Evolutionary conservation across 2,888 invertebrate species (phyloP), one percentile per base, ranked within the genome.

Genomic region (Prenolepis imparis): DNA sequence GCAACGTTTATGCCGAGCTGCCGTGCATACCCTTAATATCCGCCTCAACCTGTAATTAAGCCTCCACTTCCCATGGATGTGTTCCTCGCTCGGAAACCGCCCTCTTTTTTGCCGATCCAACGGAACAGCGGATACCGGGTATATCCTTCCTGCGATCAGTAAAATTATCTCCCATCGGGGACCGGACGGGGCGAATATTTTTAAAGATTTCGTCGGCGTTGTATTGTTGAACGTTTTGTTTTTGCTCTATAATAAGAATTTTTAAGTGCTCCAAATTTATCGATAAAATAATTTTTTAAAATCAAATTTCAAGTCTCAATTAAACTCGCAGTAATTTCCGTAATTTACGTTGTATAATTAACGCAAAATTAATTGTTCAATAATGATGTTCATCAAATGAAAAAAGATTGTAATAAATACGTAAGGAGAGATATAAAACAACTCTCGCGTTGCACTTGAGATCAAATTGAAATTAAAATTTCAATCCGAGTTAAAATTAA

Each of bases 1-100:
- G 87, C 87, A 82, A 86, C 90, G 90, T 90, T 90, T 89, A 90
- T 90, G 78, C 87, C 84, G 84, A 87, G 89, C 90, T 90, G 86
- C 89, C 90, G 91, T 90, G 90, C 90, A 91, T 87, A 90, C 89
- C 91, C 90, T 90, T 90, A 90, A 90, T 90, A 91, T 90, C 90
- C 90, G 90, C 87, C 77, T 63, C 82, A 86, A 86, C 87, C 91
- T 87, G 90, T 90, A 90, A 90, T 90, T 90, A 90, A 90, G 87
- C 89, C 84, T 83, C 89, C 83, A 80, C 85, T 90, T 89, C 85
- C 90, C 90, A 90, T 68, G 88, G 82, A 82, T 86, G 85, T 82
- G 84, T 59, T 84, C 83, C 61, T 68, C 52, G 61, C 68, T 75
- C 75, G 82, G 64, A 82, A 89, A 87, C 87, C 77, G 64, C 68